Conservation (phyloP, 2,113 vertebrate species). For the Rhinopithecus roxellana region DNA sequence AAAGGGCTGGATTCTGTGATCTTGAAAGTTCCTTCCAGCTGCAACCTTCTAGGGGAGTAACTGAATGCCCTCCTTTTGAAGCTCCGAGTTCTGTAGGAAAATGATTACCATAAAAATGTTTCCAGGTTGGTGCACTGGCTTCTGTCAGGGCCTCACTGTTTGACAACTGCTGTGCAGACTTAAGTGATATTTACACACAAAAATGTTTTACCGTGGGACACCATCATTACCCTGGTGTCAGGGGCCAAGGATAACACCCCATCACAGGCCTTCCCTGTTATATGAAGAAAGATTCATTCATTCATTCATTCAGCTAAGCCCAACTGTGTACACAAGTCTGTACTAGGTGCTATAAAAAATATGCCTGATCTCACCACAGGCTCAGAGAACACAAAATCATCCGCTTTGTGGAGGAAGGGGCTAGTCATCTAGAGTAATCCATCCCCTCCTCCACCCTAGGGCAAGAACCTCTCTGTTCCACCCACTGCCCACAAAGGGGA, state of each 20-base stretch:
- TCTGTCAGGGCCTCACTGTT: slow-evolving; percentile 58
- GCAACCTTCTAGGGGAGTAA: neutral
- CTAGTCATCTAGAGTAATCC: neutral
- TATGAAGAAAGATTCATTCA: slow-evolving; percentile 50
- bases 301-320: slow-evolving; percentile 29
- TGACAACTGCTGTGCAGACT: slow-evolving; percentile 57
- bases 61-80: slow-evolving; percentile 51
- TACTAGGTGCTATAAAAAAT: slow-evolving; percentile 42
- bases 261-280: slow-evolving; percentile 47
- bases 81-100: slow-evolving; percentile 8
- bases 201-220: slow-evolving; percentile 36
- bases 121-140: slow-evolving; percentile 64
- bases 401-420: neutral
- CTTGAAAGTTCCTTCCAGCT: slow-evolving; percentile 46
- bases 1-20: slow-evolving; percentile 49
- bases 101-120: slow-evolving; percentile 67
- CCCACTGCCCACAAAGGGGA: neutral
- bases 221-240: slow-evolving; percentile 37
- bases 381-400: neutral
- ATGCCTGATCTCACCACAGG: neutral
- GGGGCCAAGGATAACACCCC: slow-evolving; percentile 46
- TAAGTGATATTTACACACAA: slow-evolving; percentile 68
- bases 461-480: neutral
- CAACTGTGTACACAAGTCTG: slow-evolving; percentile 30
- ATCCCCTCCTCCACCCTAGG: neutral